Evolutionary conservation across 2,888 invertebrate genomes (phyloP), one percentile per base, ranked within the genome.

Genomic region (Coelinius sp.): DNA sequence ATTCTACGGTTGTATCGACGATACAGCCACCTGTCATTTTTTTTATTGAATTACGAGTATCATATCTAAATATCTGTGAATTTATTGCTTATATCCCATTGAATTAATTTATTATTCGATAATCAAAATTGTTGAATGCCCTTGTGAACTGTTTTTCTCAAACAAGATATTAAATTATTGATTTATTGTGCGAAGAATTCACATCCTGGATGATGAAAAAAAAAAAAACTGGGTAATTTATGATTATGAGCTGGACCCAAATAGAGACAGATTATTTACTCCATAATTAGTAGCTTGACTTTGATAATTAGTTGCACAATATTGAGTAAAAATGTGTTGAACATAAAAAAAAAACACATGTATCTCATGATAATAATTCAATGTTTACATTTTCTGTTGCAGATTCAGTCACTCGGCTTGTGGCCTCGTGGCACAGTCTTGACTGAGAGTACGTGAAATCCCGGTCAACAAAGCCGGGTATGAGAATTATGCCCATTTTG

Each of bases 401-500:
- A 59, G 59, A 59, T 35, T 59, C 35, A 31, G 35, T 20, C 3
- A 41, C n/a, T 41, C 24, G 24, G 20, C 62, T 14, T 62, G 59
- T 12, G 17, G 59, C 35, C 44, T 52, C 64, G 20, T 41, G 31
- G 49, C 44, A 62, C 35, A 41, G 25, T 41, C 20, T 59, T 82
- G 79, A 79, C 79, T 73, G 81, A 20, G 76, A 64, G 64, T 75
- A 76, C 80, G 81, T 75, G 79, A 78, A 80, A 80, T 80, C 81
- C 79, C 79, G 78, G 80, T 77, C 22, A 7, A 22, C 24, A 63
- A 24, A 38, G 75, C 75, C 75, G 68, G 77, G 78, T 10, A 67
- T 68, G 77, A 80, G 83, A 83, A 84, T 83, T 84, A 85, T 85
- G 85, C 81, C 78, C 81, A 83, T 80, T 77, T 81, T 80, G 84